Evolutionary conservation across 2,113 vertebrate genomes (phyloP).

Genomic region (Deroptyus accipitrinus): DNA sequence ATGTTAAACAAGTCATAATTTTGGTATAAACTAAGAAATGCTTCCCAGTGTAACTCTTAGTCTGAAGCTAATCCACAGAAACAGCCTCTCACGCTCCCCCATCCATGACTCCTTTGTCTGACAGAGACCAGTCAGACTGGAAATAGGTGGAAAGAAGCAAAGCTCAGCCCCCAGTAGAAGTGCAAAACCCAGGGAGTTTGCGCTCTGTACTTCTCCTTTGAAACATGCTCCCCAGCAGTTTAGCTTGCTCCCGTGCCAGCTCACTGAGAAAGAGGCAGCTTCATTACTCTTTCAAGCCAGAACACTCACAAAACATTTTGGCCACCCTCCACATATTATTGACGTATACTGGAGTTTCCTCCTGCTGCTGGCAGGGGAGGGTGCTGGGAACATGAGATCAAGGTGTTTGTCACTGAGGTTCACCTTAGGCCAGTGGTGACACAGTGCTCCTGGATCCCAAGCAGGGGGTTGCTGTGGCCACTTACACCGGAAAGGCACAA

Average conservation of each 20-base stretch:
- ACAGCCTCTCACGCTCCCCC: background rate
- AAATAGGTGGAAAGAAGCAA: slow-evolving; percentile 11
- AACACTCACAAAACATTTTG: slow-evolving; percentile 50
- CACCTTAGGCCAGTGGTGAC: background rate
- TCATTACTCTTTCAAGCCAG: background rate
- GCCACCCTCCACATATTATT: slow-evolving; percentile 32
- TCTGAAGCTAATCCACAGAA: slow-evolving; percentile 5
- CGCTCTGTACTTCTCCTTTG: background rate
- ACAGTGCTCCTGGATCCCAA: background rate
- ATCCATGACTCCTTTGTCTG: background rate
- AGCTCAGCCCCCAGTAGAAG: background rate
- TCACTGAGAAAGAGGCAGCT: slow-evolving; percentile 43
- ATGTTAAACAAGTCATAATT: background rate
- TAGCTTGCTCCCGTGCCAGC: background rate
- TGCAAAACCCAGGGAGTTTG: background rate
- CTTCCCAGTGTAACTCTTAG: background rate
- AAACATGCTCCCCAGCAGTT: slow-evolving; percentile 22
- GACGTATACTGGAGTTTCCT: slow-evolving; percentile 39
- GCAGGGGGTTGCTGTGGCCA: background rate
- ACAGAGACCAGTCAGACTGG: background rate
- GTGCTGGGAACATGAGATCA: slow-evolving; percentile 14
- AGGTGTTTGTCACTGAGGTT: background rate
- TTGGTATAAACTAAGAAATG: background rate
- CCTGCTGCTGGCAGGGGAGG: background rate
- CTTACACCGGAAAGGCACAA: background rate